A percentile compares a stretch with the other conserved stretches of the same genome.
phyloP scores from a whole-genome alignment of 1,140 invertebrate species.

The Drosophila pectinifera region DNA sequence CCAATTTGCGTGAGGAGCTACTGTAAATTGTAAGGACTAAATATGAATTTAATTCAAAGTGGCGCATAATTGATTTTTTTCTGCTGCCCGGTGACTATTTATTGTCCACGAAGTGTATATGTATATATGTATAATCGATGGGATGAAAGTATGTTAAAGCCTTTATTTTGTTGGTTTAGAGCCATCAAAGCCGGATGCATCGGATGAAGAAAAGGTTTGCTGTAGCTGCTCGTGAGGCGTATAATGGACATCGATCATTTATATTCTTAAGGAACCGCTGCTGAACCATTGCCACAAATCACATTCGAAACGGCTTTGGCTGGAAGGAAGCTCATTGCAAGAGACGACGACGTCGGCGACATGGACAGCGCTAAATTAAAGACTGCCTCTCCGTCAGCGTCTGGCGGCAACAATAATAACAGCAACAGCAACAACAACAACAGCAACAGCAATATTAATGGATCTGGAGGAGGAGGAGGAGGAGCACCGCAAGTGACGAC shows the following conservation, averaged over 20 bases:
- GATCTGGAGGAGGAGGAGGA: constrained; percentile 2
- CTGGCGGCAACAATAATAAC: constrained; percentile 14
- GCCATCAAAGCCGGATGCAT: constrained; percentile 24
- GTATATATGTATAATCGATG: background rate
- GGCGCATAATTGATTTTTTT: constrained; percentile 8
- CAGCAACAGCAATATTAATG: constrained; percentile 34
- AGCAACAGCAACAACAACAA: background rate
- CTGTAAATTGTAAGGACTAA: background rate
- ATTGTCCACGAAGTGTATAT: background rate
- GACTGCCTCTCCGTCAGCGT: constrained; percentile 29
- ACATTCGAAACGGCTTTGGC: constrained; percentile 9
- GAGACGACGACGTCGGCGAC: constrained; percentile 38
- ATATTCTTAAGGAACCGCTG: constrained; percentile 20
- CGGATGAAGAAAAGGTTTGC: constrained; percentile 29
- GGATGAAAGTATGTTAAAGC: constrained; percentile 2
- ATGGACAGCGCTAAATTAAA: constrained; percentile 58
- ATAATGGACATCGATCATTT: constrained; percentile 36
- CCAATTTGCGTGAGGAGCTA: background rate
- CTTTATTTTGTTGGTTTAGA: constrained; percentile 11
- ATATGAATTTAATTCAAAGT: background rate
- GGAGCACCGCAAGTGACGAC: constrained; percentile 20
- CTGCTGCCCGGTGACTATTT: too few relatives aligned
- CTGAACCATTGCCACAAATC: constrained; percentile 27
- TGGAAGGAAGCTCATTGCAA: constrained; percentile 13
- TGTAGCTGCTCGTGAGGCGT: constrained; percentile 13